Conservation (phyloP, 2,113 vertebrate species). For the Calypte anna region DNA sequence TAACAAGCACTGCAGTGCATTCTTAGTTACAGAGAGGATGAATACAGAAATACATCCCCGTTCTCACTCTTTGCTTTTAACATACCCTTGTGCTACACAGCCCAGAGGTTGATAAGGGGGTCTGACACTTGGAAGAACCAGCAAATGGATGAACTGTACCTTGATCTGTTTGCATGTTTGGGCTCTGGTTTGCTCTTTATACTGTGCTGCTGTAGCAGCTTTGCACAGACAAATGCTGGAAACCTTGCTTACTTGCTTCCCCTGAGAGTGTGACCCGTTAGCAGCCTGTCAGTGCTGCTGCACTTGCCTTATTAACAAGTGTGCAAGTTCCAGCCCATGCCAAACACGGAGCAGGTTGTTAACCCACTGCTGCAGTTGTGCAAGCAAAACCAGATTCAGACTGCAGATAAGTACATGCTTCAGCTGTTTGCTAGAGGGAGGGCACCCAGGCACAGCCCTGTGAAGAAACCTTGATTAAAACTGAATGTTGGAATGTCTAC, state of each 20-base stretch:
- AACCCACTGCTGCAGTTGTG: constrained; percentile 30
- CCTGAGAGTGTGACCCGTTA: accelerated
- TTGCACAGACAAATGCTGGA: background rate
- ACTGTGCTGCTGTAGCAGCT: background rate
- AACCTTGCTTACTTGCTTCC: background rate
- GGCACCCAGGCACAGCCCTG: background rate
- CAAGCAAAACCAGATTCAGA: constrained; percentile 29
- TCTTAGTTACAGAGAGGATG: background rate
- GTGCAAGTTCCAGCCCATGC: background rate
- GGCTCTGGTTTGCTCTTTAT: background rate
- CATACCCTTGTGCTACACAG: background rate
- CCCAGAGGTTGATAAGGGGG: background rate
- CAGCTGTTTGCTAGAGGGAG: background rate
- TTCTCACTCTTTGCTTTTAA: background rate
- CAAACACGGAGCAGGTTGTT: background rate
- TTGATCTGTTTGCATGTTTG: background rate
- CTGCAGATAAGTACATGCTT: background rate
- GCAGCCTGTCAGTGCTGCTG: background rate
- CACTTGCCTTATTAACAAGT: background rate
- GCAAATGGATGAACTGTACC: background rate
- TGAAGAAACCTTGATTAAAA: background rate
- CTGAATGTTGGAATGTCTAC: background rate
- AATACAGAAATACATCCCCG: background rate
- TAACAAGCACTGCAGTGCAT: background rate
- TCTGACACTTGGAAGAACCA: background rate